Percentiles rank a stretch among this genome's conserved stretches.
Conservation (phyloP, 2,113 vertebrate genomes). For the Callospermophilus lateralis region DNA sequence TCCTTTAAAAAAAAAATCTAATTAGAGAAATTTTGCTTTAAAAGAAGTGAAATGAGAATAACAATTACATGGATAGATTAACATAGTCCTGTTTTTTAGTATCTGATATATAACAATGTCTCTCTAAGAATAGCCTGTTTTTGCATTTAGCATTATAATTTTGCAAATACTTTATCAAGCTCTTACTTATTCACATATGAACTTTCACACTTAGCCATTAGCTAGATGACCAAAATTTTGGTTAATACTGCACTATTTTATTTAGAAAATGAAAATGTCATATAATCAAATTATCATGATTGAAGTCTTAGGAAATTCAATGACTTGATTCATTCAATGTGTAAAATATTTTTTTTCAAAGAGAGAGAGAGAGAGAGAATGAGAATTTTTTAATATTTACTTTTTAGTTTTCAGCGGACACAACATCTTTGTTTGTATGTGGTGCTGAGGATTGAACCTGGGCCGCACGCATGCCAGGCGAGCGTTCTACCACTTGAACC, state of each 20-base stretch:
- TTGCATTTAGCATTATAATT: neutral
- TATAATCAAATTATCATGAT: neutral
- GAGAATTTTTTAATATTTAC: no score
- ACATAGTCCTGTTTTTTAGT: neutral
- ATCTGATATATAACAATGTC: neutral
- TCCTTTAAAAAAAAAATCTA: neutral
- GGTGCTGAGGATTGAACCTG: no score
- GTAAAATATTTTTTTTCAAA: neutral
- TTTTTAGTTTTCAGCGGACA: no score
- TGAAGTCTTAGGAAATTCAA: neutral
- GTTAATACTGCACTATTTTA: neutral
- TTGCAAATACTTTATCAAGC: neutral
- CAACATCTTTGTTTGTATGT: no score
- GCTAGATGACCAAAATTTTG: neutral
- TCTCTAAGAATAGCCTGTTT: neutral
- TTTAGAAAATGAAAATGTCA: neutral
- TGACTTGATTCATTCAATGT: neutral
- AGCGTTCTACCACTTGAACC: no score
- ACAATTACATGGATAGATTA: neutral
- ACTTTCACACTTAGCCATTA: neutral
- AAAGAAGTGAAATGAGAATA: neutral
- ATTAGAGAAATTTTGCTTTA: neutral
- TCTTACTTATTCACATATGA: neutral
- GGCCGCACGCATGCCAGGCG: no score
- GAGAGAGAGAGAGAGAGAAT: no score